A percentile compares a stretch with the other conserved stretches of the same genome.
phyloP scores from a whole-genome alignment of 2,888 invertebrate genomes.

The Lasioglossum marginatum region DNA sequence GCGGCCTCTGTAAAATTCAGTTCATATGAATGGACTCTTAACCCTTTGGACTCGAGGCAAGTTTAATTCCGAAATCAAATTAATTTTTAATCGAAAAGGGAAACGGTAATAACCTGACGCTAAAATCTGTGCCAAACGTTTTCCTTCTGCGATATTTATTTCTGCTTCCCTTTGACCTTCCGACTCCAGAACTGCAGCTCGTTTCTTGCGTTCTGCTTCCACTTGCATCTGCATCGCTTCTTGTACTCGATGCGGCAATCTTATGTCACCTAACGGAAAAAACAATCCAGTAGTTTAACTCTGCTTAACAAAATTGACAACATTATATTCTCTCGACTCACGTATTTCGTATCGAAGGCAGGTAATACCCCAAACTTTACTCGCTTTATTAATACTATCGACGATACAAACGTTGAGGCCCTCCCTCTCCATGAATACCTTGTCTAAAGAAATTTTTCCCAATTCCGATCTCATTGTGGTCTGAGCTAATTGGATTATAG shows the following conservation, averaged over 20 bases:
- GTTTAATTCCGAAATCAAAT: no score
- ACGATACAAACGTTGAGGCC: constrained; percentile 97
- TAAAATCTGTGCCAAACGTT: constrained; percentile 95
- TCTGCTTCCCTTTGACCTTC: constrained; percentile 97
- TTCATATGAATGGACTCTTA: not conserved
- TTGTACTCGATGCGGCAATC: constrained; percentile 95
- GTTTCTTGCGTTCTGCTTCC: constrained; percentile 98
- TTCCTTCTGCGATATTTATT: constrained; percentile 99
- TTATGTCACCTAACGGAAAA: constrained; percentile 92
- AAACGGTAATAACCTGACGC: constrained; percentile 89
- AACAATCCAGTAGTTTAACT: not conserved
- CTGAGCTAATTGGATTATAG: constrained; percentile 99
- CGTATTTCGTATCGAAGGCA: constrained; percentile 98
- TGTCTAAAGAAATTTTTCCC: constrained; percentile 98
- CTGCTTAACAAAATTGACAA: not conserved
- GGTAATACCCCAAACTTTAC: constrained; percentile 98
- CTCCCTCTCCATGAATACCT: constrained; percentile 98
- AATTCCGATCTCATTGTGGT: constrained; percentile 99
- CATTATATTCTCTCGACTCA: constrained; percentile 84
- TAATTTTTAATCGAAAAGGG: not conserved
- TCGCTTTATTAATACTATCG: constrained; percentile 98
- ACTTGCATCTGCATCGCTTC: constrained; percentile 99
- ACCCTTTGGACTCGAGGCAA: no score
- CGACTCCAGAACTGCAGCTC: constrained; percentile 98
- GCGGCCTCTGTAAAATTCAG: constrained; percentile 91